Percentiles rank a stretch among this genome's conserved stretches.
Conservation (phyloP, 2,797 vertebrate genomes). For the Molossus alvarezi region DNA sequence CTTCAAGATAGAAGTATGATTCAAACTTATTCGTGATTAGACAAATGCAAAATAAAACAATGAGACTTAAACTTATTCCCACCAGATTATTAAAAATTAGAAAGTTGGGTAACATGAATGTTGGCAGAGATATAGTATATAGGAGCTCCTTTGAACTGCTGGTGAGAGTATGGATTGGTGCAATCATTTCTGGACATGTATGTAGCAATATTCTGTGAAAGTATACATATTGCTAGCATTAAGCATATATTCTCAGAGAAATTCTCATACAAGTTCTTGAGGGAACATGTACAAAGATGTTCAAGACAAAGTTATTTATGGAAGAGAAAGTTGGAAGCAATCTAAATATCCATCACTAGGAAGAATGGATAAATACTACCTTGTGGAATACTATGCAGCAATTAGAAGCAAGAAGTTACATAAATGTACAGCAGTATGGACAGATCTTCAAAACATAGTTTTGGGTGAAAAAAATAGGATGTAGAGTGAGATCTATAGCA, state of each 20-base stretch:
- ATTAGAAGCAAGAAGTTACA: neutral
- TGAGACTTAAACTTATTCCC: neutral
- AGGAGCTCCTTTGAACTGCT: neutral
- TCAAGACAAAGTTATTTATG: neutral
- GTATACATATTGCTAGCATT: neutral
- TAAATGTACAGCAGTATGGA: neutral
- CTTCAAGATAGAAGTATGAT: neutral
- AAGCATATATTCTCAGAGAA: neutral
- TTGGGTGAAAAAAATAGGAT: neutral
- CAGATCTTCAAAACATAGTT: neutral
- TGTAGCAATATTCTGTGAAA: neutral
- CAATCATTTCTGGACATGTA: neutral
- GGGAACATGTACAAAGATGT: neutral
- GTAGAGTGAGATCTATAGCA: neutral
- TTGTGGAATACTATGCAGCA: neutral
- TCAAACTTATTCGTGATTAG: neutral
- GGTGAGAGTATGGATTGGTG: neutral
- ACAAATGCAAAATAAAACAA: neutral
- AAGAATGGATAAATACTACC: neutral
- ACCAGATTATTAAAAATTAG: neutral
- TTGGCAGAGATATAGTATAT: neutral
- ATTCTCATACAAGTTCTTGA: neutral
- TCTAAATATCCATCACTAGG: neutral
- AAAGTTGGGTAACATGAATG: neutral
- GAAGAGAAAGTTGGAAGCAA: neutral